These are phyloP conservation scores for Calameuta idolon DNA, from an alignment of 2,888 invertebrate genomes.

Conservation along the genomic window DNA sequence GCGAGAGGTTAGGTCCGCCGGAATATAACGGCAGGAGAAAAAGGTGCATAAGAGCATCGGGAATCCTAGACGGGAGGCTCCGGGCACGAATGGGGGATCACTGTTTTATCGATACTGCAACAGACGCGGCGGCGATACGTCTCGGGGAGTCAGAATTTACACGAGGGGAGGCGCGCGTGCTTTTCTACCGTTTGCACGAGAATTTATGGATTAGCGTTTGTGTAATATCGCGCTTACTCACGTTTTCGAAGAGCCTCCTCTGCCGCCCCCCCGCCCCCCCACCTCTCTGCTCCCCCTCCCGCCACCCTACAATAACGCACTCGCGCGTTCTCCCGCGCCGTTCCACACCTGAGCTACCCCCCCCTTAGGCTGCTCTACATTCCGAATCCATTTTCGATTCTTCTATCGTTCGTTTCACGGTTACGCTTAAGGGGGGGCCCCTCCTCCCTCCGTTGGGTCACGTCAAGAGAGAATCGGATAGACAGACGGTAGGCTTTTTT, in stretches of 20 bases:
- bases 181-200: slow-evolving; percentile 49
- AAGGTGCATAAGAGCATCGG: slow-evolving; percentile 29
- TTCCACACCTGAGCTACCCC: neutral
- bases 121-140: slow-evolving; percentile 48
- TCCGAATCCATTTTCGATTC: neutral
- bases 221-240: slow-evolving; percentile 50
- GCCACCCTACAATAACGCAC: neutral
- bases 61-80: slow-evolving; percentile 54
- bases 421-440: no score
- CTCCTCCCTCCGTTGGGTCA: neutral
- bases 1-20: neutral
- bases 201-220: slow-evolving; percentile 59
- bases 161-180: slow-evolving; percentile 48
- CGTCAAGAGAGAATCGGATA: neutral
- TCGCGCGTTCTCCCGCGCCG: neutral
- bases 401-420: neutral
- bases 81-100: slow-evolving; percentile 59
- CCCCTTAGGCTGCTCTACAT: neutral
- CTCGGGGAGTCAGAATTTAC: slow-evolving; percentile 41
- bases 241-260: slow-evolving; percentile 36
- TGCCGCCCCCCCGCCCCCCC: no score
- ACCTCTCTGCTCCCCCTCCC: no score
- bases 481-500: neutral
- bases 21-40: neutral
- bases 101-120: slow-evolving; percentile 60